Conservation (phyloP, 2,113 vertebrate species). For the Marmota monax region DNA sequence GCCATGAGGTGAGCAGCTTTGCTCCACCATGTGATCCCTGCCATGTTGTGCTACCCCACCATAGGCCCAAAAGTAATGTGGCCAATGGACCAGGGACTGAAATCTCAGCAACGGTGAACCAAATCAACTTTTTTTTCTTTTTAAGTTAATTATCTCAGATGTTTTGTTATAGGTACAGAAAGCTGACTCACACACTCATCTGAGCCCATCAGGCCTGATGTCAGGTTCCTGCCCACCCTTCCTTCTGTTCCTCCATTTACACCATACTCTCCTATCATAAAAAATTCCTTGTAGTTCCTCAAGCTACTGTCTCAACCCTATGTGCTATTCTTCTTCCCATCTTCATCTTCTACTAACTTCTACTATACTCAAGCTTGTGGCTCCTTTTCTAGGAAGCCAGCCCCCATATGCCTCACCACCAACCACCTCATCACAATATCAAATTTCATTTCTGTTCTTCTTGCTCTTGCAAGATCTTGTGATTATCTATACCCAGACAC, state of each 20-base stretch:
- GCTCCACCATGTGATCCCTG: no score
- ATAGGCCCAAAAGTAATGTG: neutral
- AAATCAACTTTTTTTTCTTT: neutral
- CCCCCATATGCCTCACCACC: neutral
- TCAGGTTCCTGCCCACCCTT: neutral
- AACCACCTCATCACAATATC: neutral
- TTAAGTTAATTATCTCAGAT: neutral
- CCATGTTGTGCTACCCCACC: neutral
- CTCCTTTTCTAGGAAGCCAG: neutral
- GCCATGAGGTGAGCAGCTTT: neutral
- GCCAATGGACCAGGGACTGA: neutral
- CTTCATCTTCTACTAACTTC: neutral
- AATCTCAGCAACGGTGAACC: neutral
- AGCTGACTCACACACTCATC: neutral
- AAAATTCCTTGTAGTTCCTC: neutral
- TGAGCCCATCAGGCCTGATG: neutral
- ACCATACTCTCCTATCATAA: neutral
- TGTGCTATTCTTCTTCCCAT: neutral
- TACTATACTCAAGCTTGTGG: no score
- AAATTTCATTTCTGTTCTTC: no score
- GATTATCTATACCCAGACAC: neutral
- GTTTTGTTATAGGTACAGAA: neutral
- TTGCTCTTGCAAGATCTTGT: neutral
- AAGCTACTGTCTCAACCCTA: neutral
- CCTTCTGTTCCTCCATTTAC: neutral